Evolutionary conservation across 2,113 vertebrate species (phyloP).

Genomic region (Sapajus apella): DNA sequence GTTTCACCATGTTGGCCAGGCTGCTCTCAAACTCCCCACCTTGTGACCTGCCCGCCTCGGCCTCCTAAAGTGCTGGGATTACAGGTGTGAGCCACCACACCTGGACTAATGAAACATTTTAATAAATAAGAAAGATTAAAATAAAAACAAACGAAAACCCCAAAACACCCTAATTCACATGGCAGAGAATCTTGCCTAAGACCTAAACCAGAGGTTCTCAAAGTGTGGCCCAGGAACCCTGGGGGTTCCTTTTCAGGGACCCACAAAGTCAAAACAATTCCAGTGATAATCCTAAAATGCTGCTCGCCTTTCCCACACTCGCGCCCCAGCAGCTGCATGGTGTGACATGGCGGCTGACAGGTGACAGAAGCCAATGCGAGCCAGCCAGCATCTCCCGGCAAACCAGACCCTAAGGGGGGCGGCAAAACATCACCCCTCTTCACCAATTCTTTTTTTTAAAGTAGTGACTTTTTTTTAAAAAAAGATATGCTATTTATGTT

Average conservation of each 20-base stretch:
- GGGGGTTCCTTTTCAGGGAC: neutral
- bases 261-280: neutral
- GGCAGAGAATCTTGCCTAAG: neutral
- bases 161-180: neutral
- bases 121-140: neutral
- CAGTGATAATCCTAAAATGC: neutral
- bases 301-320: fast-evolving
- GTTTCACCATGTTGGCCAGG: no score
- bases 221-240: neutral
- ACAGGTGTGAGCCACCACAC: neutral
- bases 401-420: fast-evolving
- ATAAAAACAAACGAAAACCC: neutral
- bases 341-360: fast-evolving
- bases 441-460: fast-evolving
- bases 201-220: neutral
- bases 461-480: neutral
- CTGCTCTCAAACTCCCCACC: no score
- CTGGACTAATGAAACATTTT: neutral
- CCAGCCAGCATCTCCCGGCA: neutral
- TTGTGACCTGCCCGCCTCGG: neutral
- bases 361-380: fast-evolving
- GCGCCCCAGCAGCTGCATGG: neutral
- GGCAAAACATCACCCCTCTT: fast-evolving
- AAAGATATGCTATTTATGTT: no score
- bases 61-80: neutral